phyloP scores from a whole-genome alignment of 2,113 vertebrate species.

The Pteruthius melanotis region DNA sequence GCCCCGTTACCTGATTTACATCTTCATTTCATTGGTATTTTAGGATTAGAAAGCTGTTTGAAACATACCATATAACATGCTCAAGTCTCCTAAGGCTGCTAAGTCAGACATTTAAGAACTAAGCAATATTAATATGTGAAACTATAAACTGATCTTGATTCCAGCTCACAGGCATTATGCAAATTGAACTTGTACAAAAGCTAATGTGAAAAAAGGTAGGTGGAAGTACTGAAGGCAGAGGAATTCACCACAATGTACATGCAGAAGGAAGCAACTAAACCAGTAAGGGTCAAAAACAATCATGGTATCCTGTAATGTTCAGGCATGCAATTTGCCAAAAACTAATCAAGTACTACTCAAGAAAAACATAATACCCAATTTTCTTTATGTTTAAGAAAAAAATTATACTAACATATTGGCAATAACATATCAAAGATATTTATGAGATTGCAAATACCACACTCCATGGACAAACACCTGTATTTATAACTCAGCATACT shows the following conservation, averaged over 20 bases:
- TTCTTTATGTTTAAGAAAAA: background rate
- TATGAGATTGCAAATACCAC: background rate
- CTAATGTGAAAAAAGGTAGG: background rate
- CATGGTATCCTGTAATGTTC: background rate
- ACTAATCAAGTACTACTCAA: background rate
- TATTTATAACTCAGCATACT: background rate
- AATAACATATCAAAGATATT: background rate
- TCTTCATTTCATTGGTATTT: background rate
- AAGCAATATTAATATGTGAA: background rate
- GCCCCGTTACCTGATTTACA: background rate
- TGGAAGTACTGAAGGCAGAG: background rate
- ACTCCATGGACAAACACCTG: background rate
- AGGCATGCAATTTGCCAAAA: background rate
- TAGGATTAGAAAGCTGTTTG: background rate
- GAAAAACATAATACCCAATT: background rate
- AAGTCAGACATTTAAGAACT: background rate
- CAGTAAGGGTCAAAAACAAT: background rate
- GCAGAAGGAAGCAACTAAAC: background rate
- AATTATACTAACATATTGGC: background rate
- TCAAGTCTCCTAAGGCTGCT: background rate
- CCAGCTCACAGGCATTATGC: background rate
- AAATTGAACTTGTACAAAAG: background rate
- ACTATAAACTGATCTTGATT: background rate
- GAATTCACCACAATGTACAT: rapidly evolving
- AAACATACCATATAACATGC: background rate